Percentiles rank a stretch among this genome's conserved stretches.
Conservation (phyloP, 37 sponge, comb jelly and placozoan genomes). For the Chondrosia reniformis region DNA sequence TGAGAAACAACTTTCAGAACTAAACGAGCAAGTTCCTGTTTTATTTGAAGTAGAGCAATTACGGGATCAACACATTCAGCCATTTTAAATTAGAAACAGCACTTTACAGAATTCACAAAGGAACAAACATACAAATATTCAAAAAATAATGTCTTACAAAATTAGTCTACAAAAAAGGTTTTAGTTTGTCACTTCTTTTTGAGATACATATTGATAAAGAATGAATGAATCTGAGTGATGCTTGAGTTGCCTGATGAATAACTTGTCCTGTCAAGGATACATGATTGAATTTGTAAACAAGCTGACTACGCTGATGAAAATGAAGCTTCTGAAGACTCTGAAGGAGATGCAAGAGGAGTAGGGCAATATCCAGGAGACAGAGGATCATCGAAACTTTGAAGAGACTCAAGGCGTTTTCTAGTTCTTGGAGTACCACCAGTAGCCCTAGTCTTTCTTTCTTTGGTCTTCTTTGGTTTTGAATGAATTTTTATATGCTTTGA, state of each 20-base stretch:
- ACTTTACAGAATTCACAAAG: constrained; percentile 1
- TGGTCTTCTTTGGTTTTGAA: constrained; percentile 62
- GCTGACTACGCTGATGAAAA: constrained; percentile 16
- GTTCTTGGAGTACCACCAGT: not conserved
- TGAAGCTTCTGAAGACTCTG: constrained; percentile 23
- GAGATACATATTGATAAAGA: not conserved
- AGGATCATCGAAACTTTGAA: constrained; percentile 17
- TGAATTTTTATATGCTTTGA: constrained; percentile 88
- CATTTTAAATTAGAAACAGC: too few relatives aligned
- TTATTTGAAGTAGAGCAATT: too few relatives aligned
- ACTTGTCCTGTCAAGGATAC: not conserved
- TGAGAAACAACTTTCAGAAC: too few relatives aligned
- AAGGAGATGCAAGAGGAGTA: constrained; percentile 9
- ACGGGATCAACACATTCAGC: too few relatives aligned
- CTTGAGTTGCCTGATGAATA: too few relatives aligned
- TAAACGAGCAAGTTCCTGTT: too few relatives aligned
- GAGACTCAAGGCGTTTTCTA: constrained; percentile 8
- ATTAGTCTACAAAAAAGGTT: not conserved
- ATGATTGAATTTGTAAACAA: not conserved
- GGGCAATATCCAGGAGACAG: constrained; percentile 18
- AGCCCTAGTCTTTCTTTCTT: not conserved
- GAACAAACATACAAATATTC: not conserved
- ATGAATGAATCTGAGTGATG: not conserved
- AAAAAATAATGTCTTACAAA: constrained; percentile 1
- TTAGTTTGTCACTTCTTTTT: not conserved